Conservation (phyloP, 1,140 invertebrate species). For the Drosophila nikananu region DNA sequence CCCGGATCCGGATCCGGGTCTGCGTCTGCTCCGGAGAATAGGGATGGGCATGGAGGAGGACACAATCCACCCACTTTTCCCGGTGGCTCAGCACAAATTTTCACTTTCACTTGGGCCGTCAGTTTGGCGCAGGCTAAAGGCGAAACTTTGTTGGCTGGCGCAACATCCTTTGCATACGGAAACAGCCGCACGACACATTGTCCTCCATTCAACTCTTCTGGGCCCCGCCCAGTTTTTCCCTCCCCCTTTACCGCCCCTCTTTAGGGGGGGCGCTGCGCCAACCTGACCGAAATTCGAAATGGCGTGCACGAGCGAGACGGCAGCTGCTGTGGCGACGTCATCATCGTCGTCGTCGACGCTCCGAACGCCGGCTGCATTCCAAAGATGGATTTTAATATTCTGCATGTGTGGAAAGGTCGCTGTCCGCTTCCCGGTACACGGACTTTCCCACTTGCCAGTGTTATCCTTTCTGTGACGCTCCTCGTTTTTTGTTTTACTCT, state of each 20-base stretch:
- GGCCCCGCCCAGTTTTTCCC: constrained; percentile 17
- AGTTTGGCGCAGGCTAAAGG: constrained; percentile 65
- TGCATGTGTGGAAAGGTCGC: constrained; percentile 83
- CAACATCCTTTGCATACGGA: constrained; percentile 84
- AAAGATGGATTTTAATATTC: constrained; percentile 84
- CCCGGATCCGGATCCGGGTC: constrained; percentile 1
- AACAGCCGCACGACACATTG: constrained; percentile 79
- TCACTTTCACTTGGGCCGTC: constrained; percentile 82
- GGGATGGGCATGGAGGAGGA: neutral
- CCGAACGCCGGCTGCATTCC: constrained; percentile 75
- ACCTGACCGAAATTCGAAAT: constrained; percentile 81
- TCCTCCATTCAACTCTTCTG: constrained; percentile 82
- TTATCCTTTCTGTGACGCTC: constrained; percentile 45
- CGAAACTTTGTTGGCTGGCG: constrained; percentile 80
- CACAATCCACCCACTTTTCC: constrained; percentile 30
- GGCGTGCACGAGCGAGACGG: constrained; percentile 53
- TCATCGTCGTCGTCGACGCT: constrained; percentile 69
- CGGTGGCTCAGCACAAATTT: constrained; percentile 58
- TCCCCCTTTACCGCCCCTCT: neutral
- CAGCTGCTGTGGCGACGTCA: constrained; percentile 57
- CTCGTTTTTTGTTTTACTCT: constrained; percentile 34
- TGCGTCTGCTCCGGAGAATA: neutral
- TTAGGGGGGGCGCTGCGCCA: constrained; percentile 40
- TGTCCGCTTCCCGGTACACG: constrained; percentile 61
- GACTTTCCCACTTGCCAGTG: constrained; percentile 30